phyloP scores from a whole-genome alignment of 2,113 vertebrate species.

The Microtus montanus region DNA sequence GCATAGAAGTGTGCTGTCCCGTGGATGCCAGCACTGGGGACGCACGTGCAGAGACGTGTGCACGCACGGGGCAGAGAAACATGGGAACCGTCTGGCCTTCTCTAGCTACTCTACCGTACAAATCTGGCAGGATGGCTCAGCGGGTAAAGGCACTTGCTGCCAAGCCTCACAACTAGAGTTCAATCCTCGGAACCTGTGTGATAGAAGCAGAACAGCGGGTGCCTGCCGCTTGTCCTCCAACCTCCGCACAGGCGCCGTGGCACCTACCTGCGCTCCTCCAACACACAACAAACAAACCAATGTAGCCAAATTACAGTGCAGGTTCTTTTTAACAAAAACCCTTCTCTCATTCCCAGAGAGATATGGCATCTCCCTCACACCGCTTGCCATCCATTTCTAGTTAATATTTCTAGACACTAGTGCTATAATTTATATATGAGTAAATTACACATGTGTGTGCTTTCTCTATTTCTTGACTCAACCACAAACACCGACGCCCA shows the following conservation, averaged over 20 bases:
- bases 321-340: background rate
- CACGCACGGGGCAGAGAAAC: accelerated
- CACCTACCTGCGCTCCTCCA: background rate
- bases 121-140: background rate
- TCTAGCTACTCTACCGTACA: background rate
- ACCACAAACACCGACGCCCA: background rate
- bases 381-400: background rate
- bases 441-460: background rate
- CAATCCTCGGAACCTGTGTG: no score
- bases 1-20: background rate
- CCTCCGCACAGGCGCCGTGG: no score
- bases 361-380: background rate
- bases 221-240: no score
- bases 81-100: no score
- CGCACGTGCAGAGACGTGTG: no score
- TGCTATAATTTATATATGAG: background rate
- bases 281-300: background rate
- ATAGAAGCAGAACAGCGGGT: no score
- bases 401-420: background rate
- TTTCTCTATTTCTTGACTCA: background rate
- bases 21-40: background rate
- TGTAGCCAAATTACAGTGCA: background rate
- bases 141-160: no score
- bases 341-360: background rate
- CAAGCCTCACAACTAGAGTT: no score